Evolutionary conservation across 2,888 invertebrate genomes (phyloP).

Genomic region (Drosophila neotestacea): DNA sequence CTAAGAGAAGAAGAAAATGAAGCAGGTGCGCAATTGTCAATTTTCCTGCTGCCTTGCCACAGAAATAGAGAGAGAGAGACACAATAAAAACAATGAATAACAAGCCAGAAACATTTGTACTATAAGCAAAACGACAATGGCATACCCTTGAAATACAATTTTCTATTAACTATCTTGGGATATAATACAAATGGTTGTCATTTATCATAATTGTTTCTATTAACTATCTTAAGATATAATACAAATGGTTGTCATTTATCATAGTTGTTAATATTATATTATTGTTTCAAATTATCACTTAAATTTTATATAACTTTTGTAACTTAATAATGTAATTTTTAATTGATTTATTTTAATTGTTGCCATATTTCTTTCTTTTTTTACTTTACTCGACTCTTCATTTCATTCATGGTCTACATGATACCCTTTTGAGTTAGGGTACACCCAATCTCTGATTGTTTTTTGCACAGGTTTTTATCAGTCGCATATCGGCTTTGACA

Average conservation of each 20-base stretch:
- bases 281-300: too few species aligned
- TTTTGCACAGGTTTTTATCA: conserved; percentile 74
- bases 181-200: not conserved
- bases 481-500: conserved; percentile 78
- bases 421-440: conserved; percentile 41
- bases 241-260: not conserved
- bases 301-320: too few species aligned
- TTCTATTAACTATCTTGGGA: not conserved
- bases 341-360: too few species aligned
- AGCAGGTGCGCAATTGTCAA: conserved; percentile 79
- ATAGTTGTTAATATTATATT: not conserved
- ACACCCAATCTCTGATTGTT: conserved; percentile 67
- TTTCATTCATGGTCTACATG: too few species aligned
- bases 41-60: conserved; percentile 66
- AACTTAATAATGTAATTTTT: too few species aligned
- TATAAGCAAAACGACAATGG: conserved; percentile 14
- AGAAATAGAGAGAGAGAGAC: conserved; percentile 37
- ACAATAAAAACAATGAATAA: conserved; percentile 72
- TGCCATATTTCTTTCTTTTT: not conserved
- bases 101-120: conserved; percentile 15
- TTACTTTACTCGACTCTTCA: not conserved
- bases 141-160: conserved; percentile 41
- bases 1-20: conserved; percentile 71
- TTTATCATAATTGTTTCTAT: not conserved
- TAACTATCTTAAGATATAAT: not conserved